These are phyloP conservation scores for Papilio xuthus DNA, from an alignment of 1,140 invertebrate species.

Conservation along the genomic window DNA sequence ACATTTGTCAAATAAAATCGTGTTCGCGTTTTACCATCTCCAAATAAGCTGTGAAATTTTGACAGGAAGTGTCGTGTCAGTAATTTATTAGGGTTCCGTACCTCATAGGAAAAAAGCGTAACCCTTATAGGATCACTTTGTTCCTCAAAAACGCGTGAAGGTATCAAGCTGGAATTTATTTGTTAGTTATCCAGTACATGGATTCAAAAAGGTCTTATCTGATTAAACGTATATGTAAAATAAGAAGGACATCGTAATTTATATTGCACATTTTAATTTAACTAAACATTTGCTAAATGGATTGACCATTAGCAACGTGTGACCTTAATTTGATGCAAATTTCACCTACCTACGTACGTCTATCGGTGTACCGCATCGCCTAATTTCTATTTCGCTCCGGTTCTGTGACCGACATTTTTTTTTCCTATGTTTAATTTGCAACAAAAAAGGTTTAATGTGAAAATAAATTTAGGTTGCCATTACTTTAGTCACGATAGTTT, in stretches of 20 bases:
- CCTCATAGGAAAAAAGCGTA: too few species aligned
- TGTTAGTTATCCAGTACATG: too few species aligned
- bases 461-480: constrained; percentile 2
- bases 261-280: constrained; percentile 43
- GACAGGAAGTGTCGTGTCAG: too few species aligned
- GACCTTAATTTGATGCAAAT: constrained; percentile 60
- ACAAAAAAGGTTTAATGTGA: constrained; percentile 8
- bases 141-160: too few species aligned
- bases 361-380: constrained; percentile 23
- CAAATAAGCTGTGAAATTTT: too few species aligned
- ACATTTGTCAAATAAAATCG: too few species aligned
- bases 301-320: constrained; percentile 53
- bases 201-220: too few species aligned
- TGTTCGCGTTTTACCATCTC: too few species aligned
- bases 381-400: constrained; percentile 24
- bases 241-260: constrained; percentile 25
- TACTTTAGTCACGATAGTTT: not conserved
- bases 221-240: constrained; percentile 16
- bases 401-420: constrained; percentile 27
- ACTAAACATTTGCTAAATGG: constrained; percentile 51
- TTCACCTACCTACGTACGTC: constrained; percentile 36
- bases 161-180: too few species aligned
- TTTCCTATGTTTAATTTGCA: not conserved
- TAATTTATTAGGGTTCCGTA: too few species aligned
- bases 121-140: too few species aligned